phyloP scores from a whole-genome alignment of 2,113 vertebrate species.

The Corvus cornix region DNA sequence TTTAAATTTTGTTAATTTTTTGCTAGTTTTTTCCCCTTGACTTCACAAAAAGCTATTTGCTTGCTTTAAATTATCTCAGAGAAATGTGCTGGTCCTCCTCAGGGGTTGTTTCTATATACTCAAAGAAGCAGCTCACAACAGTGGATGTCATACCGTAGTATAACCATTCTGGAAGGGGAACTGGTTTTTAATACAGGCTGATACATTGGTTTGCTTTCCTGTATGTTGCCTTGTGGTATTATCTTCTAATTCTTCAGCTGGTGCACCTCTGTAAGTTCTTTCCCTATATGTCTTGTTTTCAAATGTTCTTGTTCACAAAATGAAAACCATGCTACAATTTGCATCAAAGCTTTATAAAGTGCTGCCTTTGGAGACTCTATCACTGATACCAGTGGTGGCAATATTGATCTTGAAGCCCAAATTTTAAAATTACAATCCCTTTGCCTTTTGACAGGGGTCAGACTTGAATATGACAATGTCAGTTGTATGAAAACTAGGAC shows the following conservation, averaged over 20 bases:
- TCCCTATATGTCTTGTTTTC: not conserved
- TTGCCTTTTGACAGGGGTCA: not conserved
- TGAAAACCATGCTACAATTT: not conserved
- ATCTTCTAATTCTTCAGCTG: not conserved
- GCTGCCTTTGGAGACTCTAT: not conserved
- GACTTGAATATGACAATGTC: not conserved
- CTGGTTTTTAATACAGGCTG: not conserved
- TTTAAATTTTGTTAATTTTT: not conserved
- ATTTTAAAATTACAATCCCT: not conserved
- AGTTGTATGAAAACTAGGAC: not conserved
- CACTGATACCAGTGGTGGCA: not conserved
- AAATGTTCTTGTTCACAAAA: not conserved
- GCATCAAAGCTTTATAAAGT: not conserved
- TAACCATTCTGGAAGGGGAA: not conserved
- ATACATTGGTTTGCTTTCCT: not conserved
- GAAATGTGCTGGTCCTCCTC: not conserved
- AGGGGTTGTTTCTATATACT: not conserved
- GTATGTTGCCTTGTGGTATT: not conserved
- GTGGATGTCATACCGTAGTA: not conserved
- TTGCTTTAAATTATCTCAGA: not conserved
- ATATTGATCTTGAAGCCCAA: not conserved
- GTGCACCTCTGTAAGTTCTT: not conserved
- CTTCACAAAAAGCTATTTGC: not conserved
- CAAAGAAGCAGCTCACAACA: accelerated
- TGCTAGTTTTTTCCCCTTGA: not conserved